Base-by-base conservation (phyloP, 1,140 invertebrate species). In the Aleiodes sp. region DNA sequence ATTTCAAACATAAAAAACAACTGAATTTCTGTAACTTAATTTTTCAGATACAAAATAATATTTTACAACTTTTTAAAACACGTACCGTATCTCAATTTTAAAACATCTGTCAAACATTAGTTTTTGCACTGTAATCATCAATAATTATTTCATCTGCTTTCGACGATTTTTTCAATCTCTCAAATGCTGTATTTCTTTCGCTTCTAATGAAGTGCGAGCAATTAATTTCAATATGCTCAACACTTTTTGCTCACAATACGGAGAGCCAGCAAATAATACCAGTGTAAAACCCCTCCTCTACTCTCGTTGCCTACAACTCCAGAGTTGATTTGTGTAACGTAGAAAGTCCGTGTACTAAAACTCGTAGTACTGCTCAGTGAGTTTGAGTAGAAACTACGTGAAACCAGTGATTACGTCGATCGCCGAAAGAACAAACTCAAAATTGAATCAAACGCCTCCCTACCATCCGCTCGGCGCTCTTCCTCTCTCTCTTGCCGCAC, bases 391-490 rank as follows among this genome's bases (percentile, higher is more conserved):
- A 68, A 78, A 80, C 78, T 81, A 76, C 73, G 77, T 71, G 76
- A 71, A 75, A 73, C 76, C 73, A 75, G 79, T 81, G 76, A 82
- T 82, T 82, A 82, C 81, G 76, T 83, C 79, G 76, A 80, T 82
- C 78, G 79, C 75, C 75, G 76, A 82, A 81, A 82, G 80, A 82
- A 82, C 80, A 77, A 82, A 82, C 80, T 83, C 75, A 29, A 73
- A 76, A 83, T 83, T 81, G 79, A 78, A 82, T 83, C 82, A 82
- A 83, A 78, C 76, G 77, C 75, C 65, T 70, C 28, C 41, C 19
- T 35, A 1, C 39, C 19, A 24, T 31, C 12, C 33, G 16, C n/a
- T 26, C 8, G 35, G 28, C 28, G 7, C 28, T 7, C 61, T 26
- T n/a, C 41, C 21, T 59, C 26, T 37, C n/a, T 16, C 31, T 28